Conservation (phyloP, 2,797 vertebrate species). For the Apodemus agrarius region DNA sequence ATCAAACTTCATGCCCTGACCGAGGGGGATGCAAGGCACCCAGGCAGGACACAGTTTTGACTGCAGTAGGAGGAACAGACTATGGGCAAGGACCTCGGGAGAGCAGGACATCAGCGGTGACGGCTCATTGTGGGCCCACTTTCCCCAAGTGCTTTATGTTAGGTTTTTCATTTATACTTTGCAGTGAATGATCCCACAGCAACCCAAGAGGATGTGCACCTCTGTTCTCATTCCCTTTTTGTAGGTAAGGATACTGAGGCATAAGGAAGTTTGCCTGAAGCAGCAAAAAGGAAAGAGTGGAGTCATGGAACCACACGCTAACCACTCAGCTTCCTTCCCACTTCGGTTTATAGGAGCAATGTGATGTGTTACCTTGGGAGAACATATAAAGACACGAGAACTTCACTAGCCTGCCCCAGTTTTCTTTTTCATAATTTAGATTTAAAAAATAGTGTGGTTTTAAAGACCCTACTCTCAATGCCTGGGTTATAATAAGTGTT, state of each 20-base stretch:
- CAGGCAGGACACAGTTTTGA: neutral
- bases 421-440: neutral
- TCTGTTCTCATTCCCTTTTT: neutral
- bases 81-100: neutral
- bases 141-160: neutral
- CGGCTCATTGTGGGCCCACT: neutral
- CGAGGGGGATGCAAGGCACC: neutral
- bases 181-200: neutral
- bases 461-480: neutral
- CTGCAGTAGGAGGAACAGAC: neutral
- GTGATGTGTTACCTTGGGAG: neutral
- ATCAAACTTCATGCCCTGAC: neutral
- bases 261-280: neutral
- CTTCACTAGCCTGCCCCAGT: neutral
- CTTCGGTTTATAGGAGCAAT: neutral
- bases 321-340: neutral
- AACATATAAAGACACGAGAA: neutral
- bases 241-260: slow-evolving; percentile 1
- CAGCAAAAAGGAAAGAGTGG: neutral
- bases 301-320: neutral
- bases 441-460: neutral
- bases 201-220: neutral
- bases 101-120: neutral
- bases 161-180: neutral
- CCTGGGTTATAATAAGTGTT: neutral